Conservation (phyloP, 2,888 invertebrate genomes). For the Eupithecia centaureata region DNA sequence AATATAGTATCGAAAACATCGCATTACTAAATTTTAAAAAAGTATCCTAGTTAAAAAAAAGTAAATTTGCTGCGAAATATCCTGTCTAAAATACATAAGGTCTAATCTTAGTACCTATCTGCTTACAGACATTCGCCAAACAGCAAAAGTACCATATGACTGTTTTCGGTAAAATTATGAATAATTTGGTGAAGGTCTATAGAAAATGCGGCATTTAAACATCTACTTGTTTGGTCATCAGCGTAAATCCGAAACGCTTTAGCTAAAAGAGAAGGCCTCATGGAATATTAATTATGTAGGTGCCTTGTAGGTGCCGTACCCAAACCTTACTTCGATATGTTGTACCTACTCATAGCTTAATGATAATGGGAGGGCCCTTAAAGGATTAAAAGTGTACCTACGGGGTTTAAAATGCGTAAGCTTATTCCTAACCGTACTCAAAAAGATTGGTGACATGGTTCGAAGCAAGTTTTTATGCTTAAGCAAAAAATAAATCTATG, state of each 20-base stretch:
- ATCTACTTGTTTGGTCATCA: conserved; percentile 23
- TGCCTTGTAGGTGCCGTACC: conserved; percentile 23
- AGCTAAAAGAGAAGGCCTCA: conserved; percentile 24
- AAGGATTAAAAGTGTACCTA: conserved; percentile 51
- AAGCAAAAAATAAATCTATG: not conserved
- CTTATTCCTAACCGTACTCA: conserved; percentile 27
- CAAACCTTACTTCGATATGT: conserved; percentile 51
- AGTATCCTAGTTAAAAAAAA: too few relatives aligned
- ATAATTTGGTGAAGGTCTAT: not conserved
- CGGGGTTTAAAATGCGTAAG: conserved; percentile 30
- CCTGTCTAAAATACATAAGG: too few relatives aligned
- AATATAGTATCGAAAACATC: too few relatives aligned
- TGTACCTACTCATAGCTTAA: conserved; percentile 43
- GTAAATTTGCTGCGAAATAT: too few relatives aligned
- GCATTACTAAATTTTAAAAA: too few relatives aligned
- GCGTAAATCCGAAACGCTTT: conserved; percentile 29
- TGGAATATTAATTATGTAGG: conserved; percentile 38
- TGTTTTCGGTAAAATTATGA: not conserved
- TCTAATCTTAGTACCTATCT: too few relatives aligned
- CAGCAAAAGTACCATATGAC: too few relatives aligned
- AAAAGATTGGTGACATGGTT: not conserved
- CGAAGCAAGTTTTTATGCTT: not conserved
- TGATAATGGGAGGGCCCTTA: conserved; percentile 53
- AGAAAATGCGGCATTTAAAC: not conserved
- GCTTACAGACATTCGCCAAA: too few relatives aligned